These are phyloP conservation scores for Oenanthe oenanthe DNA, from an alignment of 2,113 vertebrate genomes.

Conservation along the genomic window DNA sequence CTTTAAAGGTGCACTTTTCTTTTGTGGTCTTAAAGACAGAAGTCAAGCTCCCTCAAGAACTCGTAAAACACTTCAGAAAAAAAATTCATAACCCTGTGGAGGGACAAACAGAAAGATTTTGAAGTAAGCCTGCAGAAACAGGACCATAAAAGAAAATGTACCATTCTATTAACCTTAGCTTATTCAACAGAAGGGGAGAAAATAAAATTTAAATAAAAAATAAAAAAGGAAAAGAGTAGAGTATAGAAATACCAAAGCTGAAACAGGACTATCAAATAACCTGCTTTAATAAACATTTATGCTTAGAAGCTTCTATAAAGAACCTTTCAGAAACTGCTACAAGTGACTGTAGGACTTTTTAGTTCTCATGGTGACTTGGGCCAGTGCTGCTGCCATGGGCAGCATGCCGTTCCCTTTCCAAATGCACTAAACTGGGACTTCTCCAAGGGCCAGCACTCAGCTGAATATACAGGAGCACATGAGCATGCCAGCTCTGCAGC, in stretches of 20 bases:
- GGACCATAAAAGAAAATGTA: neutral
- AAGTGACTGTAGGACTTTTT: neutral
- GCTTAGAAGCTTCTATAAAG: neutral
- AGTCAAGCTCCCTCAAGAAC: neutral
- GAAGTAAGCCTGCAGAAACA: neutral
- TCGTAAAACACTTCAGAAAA: neutral
- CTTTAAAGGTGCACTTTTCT: neutral
- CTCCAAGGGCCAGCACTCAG: neutral
- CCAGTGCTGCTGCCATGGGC: neutral
- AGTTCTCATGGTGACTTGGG: neutral
- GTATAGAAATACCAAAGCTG: neutral
- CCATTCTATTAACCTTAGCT: neutral
- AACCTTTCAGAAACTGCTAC: neutral
- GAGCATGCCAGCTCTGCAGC: neutral
- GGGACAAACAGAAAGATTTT: neutral
- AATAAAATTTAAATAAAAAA: neutral
- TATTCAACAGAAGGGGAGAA: neutral
- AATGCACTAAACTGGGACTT: neutral
- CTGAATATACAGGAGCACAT: neutral
- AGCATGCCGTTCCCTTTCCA: neutral
- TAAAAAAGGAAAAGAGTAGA: neutral
- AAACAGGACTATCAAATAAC: neutral
- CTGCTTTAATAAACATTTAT: neutral
- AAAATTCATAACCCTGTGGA: neutral
- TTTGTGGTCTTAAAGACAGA: neutral